Conservation (phyloP, 2,113 vertebrate species). For the Percina caprodes region DNA sequence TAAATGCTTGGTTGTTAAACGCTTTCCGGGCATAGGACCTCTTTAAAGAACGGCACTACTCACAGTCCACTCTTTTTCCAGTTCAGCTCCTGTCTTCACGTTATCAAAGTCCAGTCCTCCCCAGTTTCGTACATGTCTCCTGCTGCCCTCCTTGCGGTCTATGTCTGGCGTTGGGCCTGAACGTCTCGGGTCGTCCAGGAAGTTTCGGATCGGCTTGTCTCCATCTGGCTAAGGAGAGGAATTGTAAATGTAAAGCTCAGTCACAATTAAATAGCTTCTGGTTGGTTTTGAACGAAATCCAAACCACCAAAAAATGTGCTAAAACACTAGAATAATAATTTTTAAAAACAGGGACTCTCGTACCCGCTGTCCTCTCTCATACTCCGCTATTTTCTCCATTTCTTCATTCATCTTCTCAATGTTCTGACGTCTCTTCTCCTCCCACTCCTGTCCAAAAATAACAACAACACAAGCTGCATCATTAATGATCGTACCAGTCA, state of each 20-base stretch:
- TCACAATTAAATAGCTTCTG: background rate
- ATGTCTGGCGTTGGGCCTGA: conserved; percentile 81
- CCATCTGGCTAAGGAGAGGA: conserved; percentile 77
- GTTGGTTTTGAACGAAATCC: background rate
- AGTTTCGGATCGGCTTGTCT: conserved; percentile 91
- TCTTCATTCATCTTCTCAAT: conserved; percentile 96
- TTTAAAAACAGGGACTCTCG: background rate
- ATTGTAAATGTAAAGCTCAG: background rate
- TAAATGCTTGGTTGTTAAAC: background rate
- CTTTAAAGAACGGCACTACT: background rate
- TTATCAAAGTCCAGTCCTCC: conserved; percentile 93
- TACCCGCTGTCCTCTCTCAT: conserved; percentile 90
- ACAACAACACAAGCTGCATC: background rate
- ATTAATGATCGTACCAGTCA: background rate
- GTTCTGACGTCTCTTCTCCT: conserved; percentile 91
- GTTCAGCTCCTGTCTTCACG: conserved; percentile 88
- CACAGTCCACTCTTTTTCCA: conserved; percentile 86
- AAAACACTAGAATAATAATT: background rate
- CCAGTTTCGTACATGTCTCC: conserved; percentile 92
- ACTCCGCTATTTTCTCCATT: conserved; percentile 94
- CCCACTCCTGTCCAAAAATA: conserved; percentile 88
- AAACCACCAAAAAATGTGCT: background rate
- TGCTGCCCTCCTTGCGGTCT: conserved; percentile 91
- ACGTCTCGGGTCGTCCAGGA: conserved; percentile 92
- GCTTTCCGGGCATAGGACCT: background rate